Percentiles rank a stretch among this genome's conserved stretches.
phyloP scores from a whole-genome alignment of 2,888 invertebrate genomes.

The Andrena minutula region DNA sequence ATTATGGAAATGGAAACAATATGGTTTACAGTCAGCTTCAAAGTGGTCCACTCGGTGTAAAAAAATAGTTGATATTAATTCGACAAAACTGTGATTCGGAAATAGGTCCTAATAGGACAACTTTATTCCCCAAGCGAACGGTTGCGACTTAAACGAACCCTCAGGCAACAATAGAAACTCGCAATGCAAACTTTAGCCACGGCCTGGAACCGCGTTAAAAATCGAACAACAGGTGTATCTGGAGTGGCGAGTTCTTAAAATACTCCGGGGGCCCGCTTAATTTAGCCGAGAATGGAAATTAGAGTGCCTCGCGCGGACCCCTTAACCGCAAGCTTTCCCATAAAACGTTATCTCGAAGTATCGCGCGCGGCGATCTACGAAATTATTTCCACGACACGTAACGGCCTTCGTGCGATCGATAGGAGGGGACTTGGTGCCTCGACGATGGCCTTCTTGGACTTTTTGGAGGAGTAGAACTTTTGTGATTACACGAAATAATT shows the following conservation, averaged over 20 bases:
- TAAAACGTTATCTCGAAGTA: constrained; percentile 33
- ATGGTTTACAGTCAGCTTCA: no score
- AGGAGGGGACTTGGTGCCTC: not conserved
- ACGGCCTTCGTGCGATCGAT: constrained; percentile 23
- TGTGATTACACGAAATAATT: not conserved
- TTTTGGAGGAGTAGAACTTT: not conserved
- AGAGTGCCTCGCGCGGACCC: not conserved
- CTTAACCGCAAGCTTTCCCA: constrained; percentile 11
- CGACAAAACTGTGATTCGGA: not conserved
- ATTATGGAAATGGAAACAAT: no score
- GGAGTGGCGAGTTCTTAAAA: not conserved
- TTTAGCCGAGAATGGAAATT: constrained; percentile 5
- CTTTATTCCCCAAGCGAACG: not conserved
- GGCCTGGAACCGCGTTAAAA: not conserved
- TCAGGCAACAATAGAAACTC: not conserved
- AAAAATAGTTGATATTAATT: constrained; percentile 7
- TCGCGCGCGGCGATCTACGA: constrained; percentile 3
- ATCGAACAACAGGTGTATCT: constrained; percentile 4
- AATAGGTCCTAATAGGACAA: constrained; percentile 18
- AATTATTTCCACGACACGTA: constrained; percentile 41
- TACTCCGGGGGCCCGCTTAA: not conserved
- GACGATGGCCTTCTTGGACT: not conserved
- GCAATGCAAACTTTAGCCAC: no score
- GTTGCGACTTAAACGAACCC: not conserved
- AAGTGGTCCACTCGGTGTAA: not conserved